Evolutionary conservation across 2,113 vertebrate species (phyloP), one percentile per base, ranked within the genome.

Genomic region (Tetrao urogallus): DNA sequence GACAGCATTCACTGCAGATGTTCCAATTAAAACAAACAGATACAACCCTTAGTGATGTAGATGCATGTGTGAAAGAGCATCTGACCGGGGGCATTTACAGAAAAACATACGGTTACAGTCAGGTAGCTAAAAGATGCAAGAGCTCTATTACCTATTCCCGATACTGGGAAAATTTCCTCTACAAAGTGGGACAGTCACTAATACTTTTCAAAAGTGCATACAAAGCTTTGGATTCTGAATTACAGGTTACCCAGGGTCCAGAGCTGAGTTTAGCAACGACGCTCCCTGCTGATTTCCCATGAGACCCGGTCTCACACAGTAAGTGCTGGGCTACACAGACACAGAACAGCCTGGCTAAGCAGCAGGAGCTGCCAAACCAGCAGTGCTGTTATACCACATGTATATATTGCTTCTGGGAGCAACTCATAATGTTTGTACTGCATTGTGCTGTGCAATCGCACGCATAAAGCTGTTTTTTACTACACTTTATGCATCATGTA

Each of bases 391-490:
- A 27, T 69, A 54, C 3, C 40, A 16, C 17, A 36, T 28, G 5
- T 14, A 2, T 16, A 11, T 1, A 15, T 27, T 0, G 0, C 48
- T 48, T 71, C 47, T 25, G 64, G 52, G 42, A 69, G 24, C 24
- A 64, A 63, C 61, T 76, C 28, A 28, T 61, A 6, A 7, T 7
- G 47, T 56, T 67, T 28, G 36, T 32, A 36, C 20, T 71, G 25
- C 57, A 16, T 4, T 48, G 38, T 15, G 21, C 65, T 58, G 22
- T 67, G 69, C 47, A 64, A 50, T 50, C 57, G 5, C 32, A 30
- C 16, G 20, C n/a, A 16, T 24, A 65, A 71, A 78, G 18, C 40
- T 67, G 13, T 52, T 27, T 87, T 75, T 86, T 85, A 65, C 36
- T 75, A 36, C 10, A 11, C 36, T 72, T 8, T 52, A 1, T 24